Base-by-base conservation (phyloP, 1,140 invertebrate species). In the Micrasema longulum region DNA sequence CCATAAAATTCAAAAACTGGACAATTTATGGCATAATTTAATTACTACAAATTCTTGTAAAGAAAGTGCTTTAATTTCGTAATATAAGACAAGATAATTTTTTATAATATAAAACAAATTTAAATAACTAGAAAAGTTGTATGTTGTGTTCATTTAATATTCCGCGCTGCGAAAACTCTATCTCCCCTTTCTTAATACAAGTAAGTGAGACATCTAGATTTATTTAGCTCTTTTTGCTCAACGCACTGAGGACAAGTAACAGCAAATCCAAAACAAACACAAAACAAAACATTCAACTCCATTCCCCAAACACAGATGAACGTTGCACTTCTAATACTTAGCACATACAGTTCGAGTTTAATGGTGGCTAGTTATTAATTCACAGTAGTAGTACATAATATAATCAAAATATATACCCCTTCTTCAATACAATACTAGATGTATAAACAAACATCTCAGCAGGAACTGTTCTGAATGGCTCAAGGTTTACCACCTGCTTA, bases 401-500 rank as follows among this genome's bases (percentile, higher is more conserved):
- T 64, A 31, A 38, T 41, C 35, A 12, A 6, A 53, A 35, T 4
- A 47, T 67, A 76, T 78, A 82, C 81, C 78, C 78, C 50, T 81
- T 82, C 20, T 66, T 22, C 10, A 36, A 23, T 75, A 36, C 68
- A 18, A 81, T 72, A n/a, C 81, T 79, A 26, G 79, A 78, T n/a
- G 80, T 78, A n/a, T 77, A 77, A 1, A 83, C 80, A 52, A 31
- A 63, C 63, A 83, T 38, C 14, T 76, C 67, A 4, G 38, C 31
- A 2, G 80, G 78, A 36, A 82, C 67, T 47, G 77, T 69, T 14
- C 69, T 73, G 23, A 80, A 71, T 2, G 75, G 66, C 0, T 71
- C 70, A 22, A 80, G 52, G 52, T 79, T 76, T 0, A 77, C 68
- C 0, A 36, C 31, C 23, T 78, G 68, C 5, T 57, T 65, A 26